Base-by-base conservation (phyloP, 2,113 vertebrate genomes). In the Eretmodus cyanostictus region DNA sequence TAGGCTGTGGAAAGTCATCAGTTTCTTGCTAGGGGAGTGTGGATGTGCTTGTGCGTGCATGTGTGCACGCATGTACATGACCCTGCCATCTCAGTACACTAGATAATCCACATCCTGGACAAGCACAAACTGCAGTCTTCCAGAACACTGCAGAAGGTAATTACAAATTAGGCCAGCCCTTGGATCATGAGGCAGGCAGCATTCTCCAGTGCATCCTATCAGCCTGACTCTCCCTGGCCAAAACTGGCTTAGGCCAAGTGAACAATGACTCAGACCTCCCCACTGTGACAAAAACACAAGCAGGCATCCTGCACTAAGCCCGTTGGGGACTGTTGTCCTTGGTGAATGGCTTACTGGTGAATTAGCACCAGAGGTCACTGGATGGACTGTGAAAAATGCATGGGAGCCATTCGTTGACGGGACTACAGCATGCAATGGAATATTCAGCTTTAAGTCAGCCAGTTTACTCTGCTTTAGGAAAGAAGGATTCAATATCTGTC, bases 131-230 rank as follows among this genome's bases (percentile, higher is more conserved):
- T 68, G 91, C 95, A 96, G 91, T 96, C 94, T 96, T 96, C 95
- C 95, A 95, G 94, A 96, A 95, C 93, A 94, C 87, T 93, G 95
- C 90, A 91, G 93, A 94, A 94, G 90, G 91, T 96, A 95, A 96
- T 96, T 95, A 95, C 91, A 93, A 95, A 95, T 95, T 95, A 95
- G 91, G 90, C 90, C 92, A 92, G 76, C 68, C 92, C 89, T 93
- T 94, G 92, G 91, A 94, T 94, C 91, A 87, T 16, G 89, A 93
- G 91, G 89, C 90, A 87, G 88, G 51, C 88, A 8, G 76, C 84
- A 85, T 91, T 93, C 91, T 92, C 90, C 85, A 57, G 85, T 71
- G 89, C 89, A 89, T 92, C 91, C 90, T 89, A 91, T 93, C 91
- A 90, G 88, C 81, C 90, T 27, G 17, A 87, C 80, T 79, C 76